Percentiles rank a stretch among this genome's conserved stretches.
Evolutionary conservation across 2,113 vertebrate species (phyloP).

Genomic region (Sorex araneus): DNA sequence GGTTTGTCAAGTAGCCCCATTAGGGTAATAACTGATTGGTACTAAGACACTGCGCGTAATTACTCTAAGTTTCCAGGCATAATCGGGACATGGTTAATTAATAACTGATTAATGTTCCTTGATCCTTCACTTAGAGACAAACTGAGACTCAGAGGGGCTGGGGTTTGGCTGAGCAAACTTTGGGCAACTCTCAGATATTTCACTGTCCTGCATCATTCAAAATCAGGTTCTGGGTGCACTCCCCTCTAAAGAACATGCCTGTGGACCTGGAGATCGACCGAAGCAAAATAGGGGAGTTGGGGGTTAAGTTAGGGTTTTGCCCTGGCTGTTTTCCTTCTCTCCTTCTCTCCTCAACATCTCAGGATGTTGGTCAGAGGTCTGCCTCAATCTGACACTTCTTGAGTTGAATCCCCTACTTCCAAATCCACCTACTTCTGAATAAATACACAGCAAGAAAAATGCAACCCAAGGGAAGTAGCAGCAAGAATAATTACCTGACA

Average conservation of each 20-base stretch:
- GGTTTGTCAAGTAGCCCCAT: background rate
- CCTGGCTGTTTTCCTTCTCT: background rate
- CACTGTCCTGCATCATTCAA: background rate
- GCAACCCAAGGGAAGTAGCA: conserved; percentile 76
- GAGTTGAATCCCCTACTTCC: conserved; percentile 78
- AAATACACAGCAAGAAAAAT: conserved; percentile 84
- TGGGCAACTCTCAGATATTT: background rate
- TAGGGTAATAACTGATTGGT: background rate
- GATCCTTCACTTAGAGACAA: background rate
- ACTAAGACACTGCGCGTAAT: background rate
- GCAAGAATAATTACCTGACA: conserved; percentile 84
- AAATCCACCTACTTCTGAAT: conserved; percentile 38
- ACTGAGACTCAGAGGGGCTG: background rate
- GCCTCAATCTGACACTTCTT: conserved; percentile 26
- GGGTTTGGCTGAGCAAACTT: background rate
- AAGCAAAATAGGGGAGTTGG: no score
- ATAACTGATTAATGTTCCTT: background rate
- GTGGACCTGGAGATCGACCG: background rate
- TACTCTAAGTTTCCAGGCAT: background rate
- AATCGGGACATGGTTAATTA: background rate
- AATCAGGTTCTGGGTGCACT: background rate
- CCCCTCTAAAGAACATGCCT: background rate
- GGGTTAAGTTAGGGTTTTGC: background rate
- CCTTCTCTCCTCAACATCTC: no score
- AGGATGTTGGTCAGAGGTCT: background rate